Evolutionary conservation across 1,140 invertebrate genomes (phyloP).

Genomic region (Ladona fulva): DNA sequence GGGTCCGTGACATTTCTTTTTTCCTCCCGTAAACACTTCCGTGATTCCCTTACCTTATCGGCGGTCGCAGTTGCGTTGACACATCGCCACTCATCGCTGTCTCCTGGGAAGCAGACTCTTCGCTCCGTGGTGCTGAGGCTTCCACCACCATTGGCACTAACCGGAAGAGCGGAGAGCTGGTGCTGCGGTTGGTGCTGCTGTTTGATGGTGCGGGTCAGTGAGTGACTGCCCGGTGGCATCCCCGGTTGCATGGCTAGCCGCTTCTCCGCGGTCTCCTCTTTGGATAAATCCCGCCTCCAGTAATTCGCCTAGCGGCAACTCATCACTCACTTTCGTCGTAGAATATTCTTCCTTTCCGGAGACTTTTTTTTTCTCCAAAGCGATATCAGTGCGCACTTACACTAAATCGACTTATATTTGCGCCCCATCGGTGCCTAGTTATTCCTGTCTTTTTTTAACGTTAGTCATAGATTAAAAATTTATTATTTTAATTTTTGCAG

Average conservation of each 20-base stretch:
- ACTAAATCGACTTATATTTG: neutral
- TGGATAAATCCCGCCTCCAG: neutral
- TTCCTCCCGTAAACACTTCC: too few species aligned
- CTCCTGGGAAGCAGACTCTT: neutral
- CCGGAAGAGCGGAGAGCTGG: neutral
- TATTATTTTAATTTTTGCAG: too few species aligned
- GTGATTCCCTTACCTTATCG: neutral
- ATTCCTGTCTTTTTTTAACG: neutral
- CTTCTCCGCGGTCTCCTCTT: neutral
- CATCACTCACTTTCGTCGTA: neutral
- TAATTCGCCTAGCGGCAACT: neutral
- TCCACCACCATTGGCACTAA: neutral
- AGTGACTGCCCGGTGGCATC: neutral
- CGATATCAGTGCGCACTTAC: neutral
- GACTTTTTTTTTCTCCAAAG: neutral
- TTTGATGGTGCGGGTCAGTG: neutral
- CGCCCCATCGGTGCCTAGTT: neutral
- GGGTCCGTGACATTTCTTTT: too few species aligned
- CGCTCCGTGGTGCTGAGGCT: neutral
- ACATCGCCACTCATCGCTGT: neutral
- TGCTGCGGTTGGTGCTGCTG: neutral
- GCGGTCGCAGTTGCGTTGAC: neutral
- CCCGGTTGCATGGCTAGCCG: neutral
- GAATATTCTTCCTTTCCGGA: neutral
- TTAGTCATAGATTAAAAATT: too few species aligned